phyloP scores from a whole-genome alignment of 2,113 vertebrate species.

The Dolichotis patagonum region DNA sequence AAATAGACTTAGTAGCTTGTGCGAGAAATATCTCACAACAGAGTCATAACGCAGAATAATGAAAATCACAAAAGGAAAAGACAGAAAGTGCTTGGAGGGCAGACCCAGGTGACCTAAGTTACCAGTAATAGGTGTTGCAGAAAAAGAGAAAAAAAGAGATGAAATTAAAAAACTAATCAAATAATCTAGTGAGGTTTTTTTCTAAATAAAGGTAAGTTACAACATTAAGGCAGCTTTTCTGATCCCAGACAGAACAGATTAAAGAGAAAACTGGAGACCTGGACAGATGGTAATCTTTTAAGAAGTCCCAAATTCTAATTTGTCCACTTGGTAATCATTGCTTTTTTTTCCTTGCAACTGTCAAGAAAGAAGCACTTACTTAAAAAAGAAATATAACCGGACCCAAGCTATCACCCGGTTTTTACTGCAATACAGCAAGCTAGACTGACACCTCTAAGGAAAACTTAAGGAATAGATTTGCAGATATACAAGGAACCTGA shows the following conservation, averaged over 20 bases:
- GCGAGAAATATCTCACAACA: neutral
- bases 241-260: neutral
- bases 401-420: neutral
- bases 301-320: neutral
- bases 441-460: neutral
- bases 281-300: neutral
- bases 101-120: too few relatives aligned
- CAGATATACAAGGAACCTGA: neutral
- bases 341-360: neutral
- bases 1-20: neutral
- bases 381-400: neutral
- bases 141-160: neutral
- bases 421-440: neutral
- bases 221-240: neutral
- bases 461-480: neutral
- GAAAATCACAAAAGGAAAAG: neutral
- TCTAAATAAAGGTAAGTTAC: neutral
- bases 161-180: neutral
- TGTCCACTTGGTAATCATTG: neutral
- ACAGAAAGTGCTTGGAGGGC: neutral
- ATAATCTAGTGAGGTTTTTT: neutral
- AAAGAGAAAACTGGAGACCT: neutral
- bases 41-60: neutral
- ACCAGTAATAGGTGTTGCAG: neutral
- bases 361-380: neutral